Base-by-base conservation (phyloP, 1,140 invertebrate species). In the Lamellibrachia luymesi region DNA sequence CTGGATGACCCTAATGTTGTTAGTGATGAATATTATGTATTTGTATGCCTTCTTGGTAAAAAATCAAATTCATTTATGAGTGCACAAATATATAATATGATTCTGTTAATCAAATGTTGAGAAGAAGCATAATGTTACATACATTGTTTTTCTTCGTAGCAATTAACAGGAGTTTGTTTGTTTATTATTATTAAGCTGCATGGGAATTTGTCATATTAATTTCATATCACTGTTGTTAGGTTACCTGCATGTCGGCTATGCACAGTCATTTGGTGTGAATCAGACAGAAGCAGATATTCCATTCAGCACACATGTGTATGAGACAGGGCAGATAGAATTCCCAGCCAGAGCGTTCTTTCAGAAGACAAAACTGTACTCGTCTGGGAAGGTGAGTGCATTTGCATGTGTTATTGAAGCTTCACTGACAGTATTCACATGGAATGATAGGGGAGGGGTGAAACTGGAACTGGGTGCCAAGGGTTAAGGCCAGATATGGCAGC, bases 261-360 rank as follows among this genome's bases (percentile, higher is more conserved):
- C 93, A n/a, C 95, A 95, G 93, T 92, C 93, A n/a, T n/a, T 95
- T 56, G 91, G 50, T n/a, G 92, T 95, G 50, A 94, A 95, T 92
- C 91, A 94, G 80, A 95, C 95, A 51, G 93, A 94, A 51, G 92
- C 94, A 50, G 95, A 95, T 91, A 93, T 95, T 80, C 95, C 95
- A 52, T 95, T 95, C 93, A 95, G 94, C 92, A 92, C 94, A 25
- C 94, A 94, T 92, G 94, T 95, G 4, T 95, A 95, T 93, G 95
- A 95, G 92, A 93, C 93, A 80, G 94, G 94, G 5, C 93, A 94
- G 49, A 93, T 93, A 13, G 93, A 91, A 8, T 95, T 94, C 89
- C 95, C 94, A 52, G 94, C 94, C 2, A 92, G 95, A 92, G 89
- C 94, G 50, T 95, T 95, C 94, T 95, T 95, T 94, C 94, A 94